Base-by-base conservation (phyloP, 2,113 vertebrate genomes). In the Regulus satrapa region DNA sequence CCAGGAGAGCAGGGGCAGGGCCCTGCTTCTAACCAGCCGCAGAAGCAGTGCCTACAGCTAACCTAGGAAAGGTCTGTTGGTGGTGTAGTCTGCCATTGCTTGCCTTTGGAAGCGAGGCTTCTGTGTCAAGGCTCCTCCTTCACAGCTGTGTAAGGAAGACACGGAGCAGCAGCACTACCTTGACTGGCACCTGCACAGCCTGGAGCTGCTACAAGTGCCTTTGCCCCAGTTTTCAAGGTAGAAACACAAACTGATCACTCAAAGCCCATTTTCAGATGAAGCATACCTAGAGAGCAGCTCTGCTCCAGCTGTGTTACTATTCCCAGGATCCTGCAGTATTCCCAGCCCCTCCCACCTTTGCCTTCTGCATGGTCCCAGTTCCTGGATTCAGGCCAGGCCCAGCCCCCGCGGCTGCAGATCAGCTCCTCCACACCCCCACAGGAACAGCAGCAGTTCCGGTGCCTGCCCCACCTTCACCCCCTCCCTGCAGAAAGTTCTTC, bases 51-150 rank as follows among this genome's bases (percentile, higher is more conserved):
- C 43, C 26, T 16, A 1, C 24, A n/a, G 26, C 26, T 16, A 14
- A 45, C 2, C 43, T 26, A 9, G 4, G 32, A 12, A 18, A 11
- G 0, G 2, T 3, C 4, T 13, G 2, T 7, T 6, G 11, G 17
- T 26, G 16, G 3, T 68, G n/a, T 8, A 5, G 45, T 13, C 24
- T 32, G 43, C 29, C 4, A 14, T 2, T 46, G 13, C 4, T 14
- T 71, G 32, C 40, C 14, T 61, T 85, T 38, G 32, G 38, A 46
- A 74, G 32, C 20, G 23, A 76, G 18, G 72, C 20, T 38, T 29
- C 2, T 14, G 14, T 72, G n/a, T n/a, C n/a, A n/a, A n/a, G n/a
- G n/a, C 21, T 72, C 29, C 48, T 49, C 24, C 20, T 41, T 14
- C 10, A 14, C 12, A 40, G 34, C 25, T 67, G 18, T 18, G 9